A percentile compares a stretch with the other conserved stretches of the same genome.
These are phyloP conservation scores for Ischnus inquisitorius DNA, from an alignment of 2,888 invertebrate species.

Conservation along the genomic window DNA sequence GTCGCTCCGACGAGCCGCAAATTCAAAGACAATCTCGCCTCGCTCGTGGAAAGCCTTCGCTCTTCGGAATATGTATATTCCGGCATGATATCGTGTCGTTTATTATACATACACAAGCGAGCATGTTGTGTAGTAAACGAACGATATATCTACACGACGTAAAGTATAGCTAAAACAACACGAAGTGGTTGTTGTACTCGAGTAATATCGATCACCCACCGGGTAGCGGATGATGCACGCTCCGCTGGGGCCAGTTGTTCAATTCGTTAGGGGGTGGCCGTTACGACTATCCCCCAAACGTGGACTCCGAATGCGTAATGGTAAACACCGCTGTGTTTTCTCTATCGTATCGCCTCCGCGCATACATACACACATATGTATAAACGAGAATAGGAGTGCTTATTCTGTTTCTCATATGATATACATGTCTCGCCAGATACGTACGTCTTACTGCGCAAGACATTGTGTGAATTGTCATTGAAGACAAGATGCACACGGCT, in stretches of 20 bases:
- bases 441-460: not conserved
- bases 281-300: constrained; percentile 34
- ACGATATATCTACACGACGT: not conserved
- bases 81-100: not conserved
- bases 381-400: constrained; percentile 18
- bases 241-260: constrained; percentile 43
- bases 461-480: constrained; percentile 42
- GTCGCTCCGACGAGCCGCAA: constrained; percentile 82
- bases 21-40: constrained; percentile 80
- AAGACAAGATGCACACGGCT: constrained; percentile 5
- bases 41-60: constrained; percentile 45
- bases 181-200: constrained; percentile 11
- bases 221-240: constrained; percentile 25
- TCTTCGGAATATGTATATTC: not conserved
- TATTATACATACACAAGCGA: not conserved
- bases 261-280: constrained; percentile 43
- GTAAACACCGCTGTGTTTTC: constrained; percentile 10
- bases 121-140: not conserved
- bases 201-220: constrained; percentile 37
- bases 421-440: constrained; percentile 8
- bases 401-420: constrained; percentile 6
- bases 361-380: not conserved
- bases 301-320: constrained; percentile 3
- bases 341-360: too few species aligned
- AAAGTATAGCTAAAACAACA: constrained; percentile 22